Evolutionary conservation across 2,888 invertebrate genomes (phyloP), one percentile per base, ranked within the genome.

Genomic region (Lathronympha strigana): DNA sequence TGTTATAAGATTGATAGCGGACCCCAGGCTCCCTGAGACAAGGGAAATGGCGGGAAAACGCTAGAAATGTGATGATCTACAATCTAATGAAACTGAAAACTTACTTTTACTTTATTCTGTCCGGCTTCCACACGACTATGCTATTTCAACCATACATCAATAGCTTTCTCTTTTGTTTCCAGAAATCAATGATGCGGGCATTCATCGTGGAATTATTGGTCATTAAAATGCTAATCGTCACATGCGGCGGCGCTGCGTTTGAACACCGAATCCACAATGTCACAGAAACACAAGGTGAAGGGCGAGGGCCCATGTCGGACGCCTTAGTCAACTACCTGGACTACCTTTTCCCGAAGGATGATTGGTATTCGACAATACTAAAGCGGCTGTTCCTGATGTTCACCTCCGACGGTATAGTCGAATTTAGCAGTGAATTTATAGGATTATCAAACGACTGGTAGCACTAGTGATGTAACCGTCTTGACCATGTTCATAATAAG

Each of bases 261-360:
- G 71, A 73, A 33, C 69, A 69, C 36, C 74, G 81, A 71, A 61
- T 76, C 0, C 71, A 71, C 70, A 68, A 13, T 49, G 73, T 17
- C 71, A 76, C 33, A 76, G 68, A 13, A 49, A 21, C 43, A 69
- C 68, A 31, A 68, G 68, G 0, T 2, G 54, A 53, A 53, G 61
- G 23, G 9, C 36, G 66, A 4, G 38, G 88, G 36, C 81, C 86
- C 61, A 76, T 88, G 73, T 77, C 86, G 0, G 87, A 88, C 13
- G 74, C 82, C 0, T 76, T 89, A 4, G 73, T 80, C n/a, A 75
- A 81, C 47, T 86, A 82, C 43, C 66, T 91, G 53, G 88, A 90
- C 68, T 74, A 77, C 2, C 68, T 87, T 3, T 90, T 80, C 45
- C 88, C 88, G 0, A 87, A 88, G 69, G 89, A 90, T 54, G 90